Evolutionary conservation across 2,888 invertebrate genomes (phyloP), one percentile per base, ranked within the genome.

Genomic region (Ligdia adustata): DNA sequence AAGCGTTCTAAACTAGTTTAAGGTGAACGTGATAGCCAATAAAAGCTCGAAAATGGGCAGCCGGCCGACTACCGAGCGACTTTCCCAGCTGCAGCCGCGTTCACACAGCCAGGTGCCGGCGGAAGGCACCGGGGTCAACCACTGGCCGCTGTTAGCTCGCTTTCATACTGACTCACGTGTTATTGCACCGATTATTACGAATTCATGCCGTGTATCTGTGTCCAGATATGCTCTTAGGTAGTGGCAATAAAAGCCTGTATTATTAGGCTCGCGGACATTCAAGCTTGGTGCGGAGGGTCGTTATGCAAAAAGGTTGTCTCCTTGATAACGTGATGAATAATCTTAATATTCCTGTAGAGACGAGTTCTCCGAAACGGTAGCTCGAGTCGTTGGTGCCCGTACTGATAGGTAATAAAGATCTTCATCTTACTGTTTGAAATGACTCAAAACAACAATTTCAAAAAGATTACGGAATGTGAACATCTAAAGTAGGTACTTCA

Each of bases 21-120:
- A 77, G 75, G 77, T 76, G 71, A 72, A 72, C 75, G 62, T 84
- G 82, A 86, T 84, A 82, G 85, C 76, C 79, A 83, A 86, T 88
- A 88, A 88, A 84, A 77, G 77, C 75, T 69, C 70, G 67, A 68
- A 75, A 86, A 86, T 83, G 84, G 82, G 72, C 75, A 69, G 70
- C 69, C n/a, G 69, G 65, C 62, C 72, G 72, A 75, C 84, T 80
- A 79, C 83, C 66, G 79, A 76, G 74, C 55, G 74, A 75, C 82
- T 84, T 88, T 87, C 86, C 79, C 82, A 79, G 71, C 73, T 80
- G 74, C 75, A 74, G 66, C 61, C 62, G 32, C 64, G 77, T 74
- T 80, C 80, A 76, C 76, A 79, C 72, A 69, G 62, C 65, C 66
- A 66, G 69, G 66, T 66, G 66, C 62, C 58, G 60, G 55, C 58